Percentiles rank a stretch among this genome's conserved stretches.
Conservation (phyloP, 2,888 invertebrate genomes). For the Dicyrtoma fusca region DNA sequence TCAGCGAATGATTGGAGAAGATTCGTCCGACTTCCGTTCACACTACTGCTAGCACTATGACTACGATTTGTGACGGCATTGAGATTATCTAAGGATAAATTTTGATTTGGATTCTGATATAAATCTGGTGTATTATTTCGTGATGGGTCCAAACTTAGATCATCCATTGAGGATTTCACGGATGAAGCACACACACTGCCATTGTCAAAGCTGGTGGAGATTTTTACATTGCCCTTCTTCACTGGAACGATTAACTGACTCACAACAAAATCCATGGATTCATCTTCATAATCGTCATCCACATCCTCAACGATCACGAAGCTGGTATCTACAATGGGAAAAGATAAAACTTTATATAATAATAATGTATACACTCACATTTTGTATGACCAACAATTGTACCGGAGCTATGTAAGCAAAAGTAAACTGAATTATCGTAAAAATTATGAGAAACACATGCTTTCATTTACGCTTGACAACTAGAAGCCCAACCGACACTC, state of each 20-base stretch:
- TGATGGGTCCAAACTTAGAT: slow-evolving; percentile 19
- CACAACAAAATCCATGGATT: slow-evolving; percentile 26
- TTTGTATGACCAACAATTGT: too few species aligned
- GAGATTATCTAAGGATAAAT: background rate
- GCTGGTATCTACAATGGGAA: slow-evolving; percentile 15
- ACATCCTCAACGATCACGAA: slow-evolving; percentile 34
- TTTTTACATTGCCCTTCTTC: slow-evolving; percentile 35
- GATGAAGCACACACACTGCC: slow-evolving; percentile 14
- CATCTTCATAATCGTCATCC: slow-evolving; percentile 23
- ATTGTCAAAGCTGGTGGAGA: slow-evolving; percentile 34
- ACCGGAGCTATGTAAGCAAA: too few species aligned
- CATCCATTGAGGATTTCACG: slow-evolving; percentile 34
- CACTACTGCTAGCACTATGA: background rate
- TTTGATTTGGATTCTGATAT: background rate
- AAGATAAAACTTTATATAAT: background rate
- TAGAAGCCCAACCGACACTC: too few species aligned
- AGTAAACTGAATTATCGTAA: too few species aligned
- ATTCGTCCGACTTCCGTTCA: slow-evolving; percentile 21
- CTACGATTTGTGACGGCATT: background rate
- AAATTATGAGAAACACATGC: too few species aligned
- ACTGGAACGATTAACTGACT: slow-evolving; percentile 38
- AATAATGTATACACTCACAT: too few species aligned
- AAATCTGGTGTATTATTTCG: slow-evolving; percentile 28
- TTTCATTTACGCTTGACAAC: too few species aligned
- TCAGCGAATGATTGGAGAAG: slow-evolving; percentile 24